Evolutionary conservation across 2,888 invertebrate genomes (phyloP).

Genomic region (Ophioninae sp.): DNA sequence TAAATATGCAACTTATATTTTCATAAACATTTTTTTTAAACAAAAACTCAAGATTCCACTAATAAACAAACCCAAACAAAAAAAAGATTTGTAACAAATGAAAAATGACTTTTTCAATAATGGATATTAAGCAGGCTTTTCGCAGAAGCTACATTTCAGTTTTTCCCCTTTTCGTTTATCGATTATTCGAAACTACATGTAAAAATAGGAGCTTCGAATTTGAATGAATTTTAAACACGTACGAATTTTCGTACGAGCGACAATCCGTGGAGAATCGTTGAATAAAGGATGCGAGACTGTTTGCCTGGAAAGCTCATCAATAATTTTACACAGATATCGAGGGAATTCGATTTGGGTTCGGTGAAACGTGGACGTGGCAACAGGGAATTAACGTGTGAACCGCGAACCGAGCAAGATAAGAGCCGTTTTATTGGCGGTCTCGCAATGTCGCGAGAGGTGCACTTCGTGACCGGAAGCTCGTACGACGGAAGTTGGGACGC

Average conservation of each 20-base stretch:
- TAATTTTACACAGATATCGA: conserved; percentile 33
- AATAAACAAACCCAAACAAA: neutral
- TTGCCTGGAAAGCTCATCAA: conserved; percentile 10
- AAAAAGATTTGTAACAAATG: neutral
- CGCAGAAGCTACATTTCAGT: neutral
- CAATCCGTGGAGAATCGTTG: neutral
- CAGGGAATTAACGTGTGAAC: conserved; percentile 17
- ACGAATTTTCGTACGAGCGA: neutral
- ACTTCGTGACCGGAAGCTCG: conserved; percentile 83
- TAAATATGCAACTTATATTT: too few relatives aligned
- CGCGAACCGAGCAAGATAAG: conserved; percentile 18
- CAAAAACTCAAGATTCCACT: too few relatives aligned
- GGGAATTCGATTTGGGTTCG: conserved; percentile 22
- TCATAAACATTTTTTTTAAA: too few relatives aligned
- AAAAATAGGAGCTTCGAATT: neutral
- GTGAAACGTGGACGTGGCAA: conserved; percentile 10
- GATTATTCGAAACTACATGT: neutral
- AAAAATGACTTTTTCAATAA: neutral
- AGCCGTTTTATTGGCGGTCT: conserved; percentile 58
- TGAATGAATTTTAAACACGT: neutral
- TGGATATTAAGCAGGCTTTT: neutral
- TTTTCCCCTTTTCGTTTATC: neutral
- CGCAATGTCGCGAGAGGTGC: conserved; percentile 38
- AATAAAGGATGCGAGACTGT: neutral
- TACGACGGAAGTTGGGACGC: conserved; percentile 85